Evolutionary conservation across 2,888 invertebrate species (phyloP), one percentile per base, ranked within the genome.

Genomic region (Elgonia sp.): DNA sequence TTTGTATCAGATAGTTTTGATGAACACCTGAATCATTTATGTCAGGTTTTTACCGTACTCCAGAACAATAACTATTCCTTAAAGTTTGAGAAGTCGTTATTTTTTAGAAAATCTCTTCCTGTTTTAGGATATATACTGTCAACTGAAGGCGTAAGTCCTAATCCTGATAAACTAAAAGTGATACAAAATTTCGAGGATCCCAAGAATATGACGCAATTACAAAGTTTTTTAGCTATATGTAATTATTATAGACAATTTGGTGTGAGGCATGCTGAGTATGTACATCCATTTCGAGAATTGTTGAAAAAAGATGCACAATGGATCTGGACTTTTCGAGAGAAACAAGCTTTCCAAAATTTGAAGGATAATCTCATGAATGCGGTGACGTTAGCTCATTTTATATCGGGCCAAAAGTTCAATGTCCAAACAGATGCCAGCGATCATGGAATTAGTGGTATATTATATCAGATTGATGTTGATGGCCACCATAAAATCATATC

Each of bases 111-210:
- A 55, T 72, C 40, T 6, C 1, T 55, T 20, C 57, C 72, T 40
- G 39, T 72, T n/a, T 57, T 72, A 12, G 72, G 72, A 37, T 72
- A 72, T 72, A 57, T 72, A 12, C 39, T 72, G 1, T 87, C 89
- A 8, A 12, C 75, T 0, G 16, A 77, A 3, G 86, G 89, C 0
- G 63, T 89, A 1, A 7, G 29, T 10, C 84, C 89, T 3, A 67
- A 90, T 50, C 81, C 82, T 9, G 79, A 89, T 21, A 88, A 90
- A 67, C 37, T 91, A 0, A 62, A 90, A 18, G 88, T 90, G 0
- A 92, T 93, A 20, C 37, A 63, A 60, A 80, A 92, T 8, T 93
- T 92, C 80, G 87, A 90, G 42, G 65, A 70, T 14, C 92, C 92
- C 0, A 73, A 69, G 55, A 92, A 91, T 46, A 53, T 90, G 20